These are phyloP conservation scores for Metacarcinus magister DNA, from an alignment of 2,888 invertebrate genomes.

Conservation along the genomic window DNA sequence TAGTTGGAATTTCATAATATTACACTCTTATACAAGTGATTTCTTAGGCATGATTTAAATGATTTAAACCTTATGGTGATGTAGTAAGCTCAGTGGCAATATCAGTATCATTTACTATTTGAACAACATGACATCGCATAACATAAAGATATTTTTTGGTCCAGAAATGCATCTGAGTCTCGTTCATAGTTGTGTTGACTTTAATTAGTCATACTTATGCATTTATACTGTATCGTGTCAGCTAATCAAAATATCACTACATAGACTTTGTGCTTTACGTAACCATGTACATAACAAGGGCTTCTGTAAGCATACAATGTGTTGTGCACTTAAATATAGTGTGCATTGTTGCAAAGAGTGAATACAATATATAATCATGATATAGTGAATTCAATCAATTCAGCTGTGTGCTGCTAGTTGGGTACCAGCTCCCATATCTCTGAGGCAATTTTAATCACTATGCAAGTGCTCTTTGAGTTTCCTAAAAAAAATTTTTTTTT, in stretches of 20 bases:
- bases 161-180: background rate
- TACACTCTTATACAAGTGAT: background rate
- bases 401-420: background rate
- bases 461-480: background rate
- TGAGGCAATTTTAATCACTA: background rate
- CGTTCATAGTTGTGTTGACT: background rate
- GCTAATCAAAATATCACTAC: background rate
- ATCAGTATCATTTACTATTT: background rate
- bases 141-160: background rate
- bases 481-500: background rate
- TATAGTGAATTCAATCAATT: background rate
- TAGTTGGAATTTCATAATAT: background rate
- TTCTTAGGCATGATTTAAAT: background rate
- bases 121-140: background rate
- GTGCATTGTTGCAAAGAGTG: constrained; percentile 5
- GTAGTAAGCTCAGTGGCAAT: background rate
- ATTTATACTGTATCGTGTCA: background rate
- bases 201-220: background rate
- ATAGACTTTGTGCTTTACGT: background rate
- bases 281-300: background rate
- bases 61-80: background rate
- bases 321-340: background rate
- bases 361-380: background rate
- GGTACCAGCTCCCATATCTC: background rate
- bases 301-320: background rate